Conservation (phyloP, 2,888 invertebrate genomes). For the Argynnis bischoffii region DNA sequence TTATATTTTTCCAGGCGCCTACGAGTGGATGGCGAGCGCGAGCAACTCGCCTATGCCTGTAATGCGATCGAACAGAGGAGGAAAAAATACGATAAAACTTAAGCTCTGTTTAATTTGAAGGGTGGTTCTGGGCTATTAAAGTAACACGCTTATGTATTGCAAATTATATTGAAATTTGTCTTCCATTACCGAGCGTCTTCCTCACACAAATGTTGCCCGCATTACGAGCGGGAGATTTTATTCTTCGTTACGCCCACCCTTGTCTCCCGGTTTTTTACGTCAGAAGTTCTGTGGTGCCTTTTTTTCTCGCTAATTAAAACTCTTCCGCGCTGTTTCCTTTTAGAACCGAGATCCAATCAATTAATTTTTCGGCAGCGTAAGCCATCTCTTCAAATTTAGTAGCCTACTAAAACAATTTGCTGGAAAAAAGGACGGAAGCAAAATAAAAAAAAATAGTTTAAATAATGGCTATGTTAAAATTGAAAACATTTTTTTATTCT, state of each 20-base stretch:
- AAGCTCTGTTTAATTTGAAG: slow-evolving; percentile 83
- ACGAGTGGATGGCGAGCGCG: slow-evolving; percentile 50
- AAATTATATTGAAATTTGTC: slow-evolving; percentile 84
- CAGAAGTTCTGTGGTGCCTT: slow-evolving; percentile 77
- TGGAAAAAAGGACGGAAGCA: slow-evolving; percentile 67
- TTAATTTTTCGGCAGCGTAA: slow-evolving; percentile 80
- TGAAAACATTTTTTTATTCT: not conserved
- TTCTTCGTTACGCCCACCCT: slow-evolving; percentile 78
- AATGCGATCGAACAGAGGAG: slow-evolving; percentile 62
- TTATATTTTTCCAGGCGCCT: slow-evolving; percentile 77
- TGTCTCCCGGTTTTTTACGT: slow-evolving; percentile 80
- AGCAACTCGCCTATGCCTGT: slow-evolving; percentile 43
- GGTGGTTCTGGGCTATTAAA: slow-evolving; percentile 84
- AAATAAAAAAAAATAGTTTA: slow-evolving; percentile 57
- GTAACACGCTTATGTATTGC: slow-evolving; percentile 84
- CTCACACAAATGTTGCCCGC: slow-evolving; percentile 83
- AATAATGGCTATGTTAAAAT: slow-evolving; percentile 2
- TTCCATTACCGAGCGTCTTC: slow-evolving; percentile 82
- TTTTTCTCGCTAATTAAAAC: slow-evolving; percentile 82
- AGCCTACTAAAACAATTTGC: slow-evolving; percentile 67
- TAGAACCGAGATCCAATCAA: slow-evolving; percentile 81
- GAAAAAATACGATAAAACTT: slow-evolving; percentile 83
- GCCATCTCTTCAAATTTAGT: slow-evolving; percentile 76
- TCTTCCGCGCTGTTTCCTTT: slow-evolving; percentile 81
- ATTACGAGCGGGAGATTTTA: slow-evolving; percentile 80